These are phyloP conservation scores for Nestor notabilis DNA, from an alignment of 2,113 vertebrate species.

Conservation along the genomic window DNA sequence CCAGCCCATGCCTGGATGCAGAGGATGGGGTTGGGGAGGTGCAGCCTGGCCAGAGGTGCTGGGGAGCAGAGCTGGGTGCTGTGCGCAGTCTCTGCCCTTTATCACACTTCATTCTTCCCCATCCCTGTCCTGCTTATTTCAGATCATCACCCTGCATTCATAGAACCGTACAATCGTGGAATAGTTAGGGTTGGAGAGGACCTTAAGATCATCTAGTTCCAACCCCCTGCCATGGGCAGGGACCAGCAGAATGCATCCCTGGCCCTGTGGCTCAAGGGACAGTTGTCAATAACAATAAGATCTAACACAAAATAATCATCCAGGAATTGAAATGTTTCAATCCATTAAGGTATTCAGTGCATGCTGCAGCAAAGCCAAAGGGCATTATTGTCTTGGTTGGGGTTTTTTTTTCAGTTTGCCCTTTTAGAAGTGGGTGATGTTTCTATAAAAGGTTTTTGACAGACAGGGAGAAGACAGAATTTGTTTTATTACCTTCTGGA, in stretches of 20 bases:
- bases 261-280: background rate
- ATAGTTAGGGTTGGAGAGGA: background rate
- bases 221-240: background rate
- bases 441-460: background rate
- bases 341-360: background rate
- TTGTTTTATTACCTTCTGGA: slow-evolving; percentile 11
- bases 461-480: background rate
- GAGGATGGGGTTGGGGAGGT: background rate
- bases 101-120: background rate
- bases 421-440: background rate
- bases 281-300: background rate
- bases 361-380: background rate
- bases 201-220: background rate
- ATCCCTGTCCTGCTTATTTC: background rate
- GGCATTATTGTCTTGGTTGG: background rate
- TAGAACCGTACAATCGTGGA: background rate
- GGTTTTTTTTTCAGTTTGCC: background rate
- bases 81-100: background rate
- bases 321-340: background rate
- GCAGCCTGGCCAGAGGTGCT: background rate
- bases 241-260: rapidly evolving
- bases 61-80: background rate
- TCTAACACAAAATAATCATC: background rate
- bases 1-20: background rate
- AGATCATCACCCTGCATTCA: background rate